Base-by-base conservation (phyloP, 37 sponge, comb jelly and placozoan species). In the Cliona cf. orientalis region DNA sequence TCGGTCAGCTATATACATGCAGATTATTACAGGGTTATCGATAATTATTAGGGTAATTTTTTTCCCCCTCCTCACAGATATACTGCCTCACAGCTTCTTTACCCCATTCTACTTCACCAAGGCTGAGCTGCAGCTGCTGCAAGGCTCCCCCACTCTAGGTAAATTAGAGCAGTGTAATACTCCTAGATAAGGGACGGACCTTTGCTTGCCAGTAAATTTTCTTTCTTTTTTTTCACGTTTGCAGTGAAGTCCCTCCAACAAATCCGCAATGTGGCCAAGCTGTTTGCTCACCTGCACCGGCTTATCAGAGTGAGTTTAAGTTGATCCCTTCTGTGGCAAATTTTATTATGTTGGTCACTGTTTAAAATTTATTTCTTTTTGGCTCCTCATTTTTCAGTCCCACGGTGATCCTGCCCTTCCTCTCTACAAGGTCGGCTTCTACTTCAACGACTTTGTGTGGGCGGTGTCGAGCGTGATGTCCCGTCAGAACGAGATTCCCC, bases 381-480 rank as follows among this genome's bases (percentile, higher is more conserved):
- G 11, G 36, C 1, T 66, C 46, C 75, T 34, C 45, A 21, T 23
- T 38, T 41, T n/a, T 21, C 63, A 80, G 82, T 33, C 75, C 5
- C 28, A 40, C 11, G 56, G 40, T 7, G 79, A 88, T 17, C 39
- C 66, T 17, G 56, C 65, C 33, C 34, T 85, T 33, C 53, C 72
- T 40, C 19, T 88, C 6, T 79, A 62, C 64, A 57, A 71, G 44
- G 67, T 26, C 39, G 89, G 89, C n/a, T 93, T 93, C 55, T 60
- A 55, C 57, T 85, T 79, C 64, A 59, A 39, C 41, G 93, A 93
- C 46, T 93, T 93, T 42, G 26, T 73, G 29, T 93, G 94, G 94
- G 90, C 89, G 0, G 94, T 93, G 33, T 86, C 84, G 7, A 71
- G 78, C 4, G 94, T 93, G 14, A 89, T 86, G 84, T 86, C 94